Evolutionary conservation across 2,113 vertebrate species (phyloP), one percentile per base, ranked within the genome.

Genomic region (Oreotragus oreotragus): DNA sequence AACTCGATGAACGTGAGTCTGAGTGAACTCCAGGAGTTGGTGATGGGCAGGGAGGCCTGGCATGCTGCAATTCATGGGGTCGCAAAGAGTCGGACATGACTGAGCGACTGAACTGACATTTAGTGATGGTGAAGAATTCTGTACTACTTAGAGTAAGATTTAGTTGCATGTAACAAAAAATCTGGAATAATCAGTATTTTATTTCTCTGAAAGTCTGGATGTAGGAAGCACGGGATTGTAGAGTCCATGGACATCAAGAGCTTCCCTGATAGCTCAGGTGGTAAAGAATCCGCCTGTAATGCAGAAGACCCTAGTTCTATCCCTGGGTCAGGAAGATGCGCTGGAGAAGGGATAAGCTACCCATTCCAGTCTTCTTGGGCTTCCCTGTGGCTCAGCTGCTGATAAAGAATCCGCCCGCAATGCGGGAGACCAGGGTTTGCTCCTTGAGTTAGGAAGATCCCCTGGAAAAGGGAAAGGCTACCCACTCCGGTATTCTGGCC

Each of bases 171-270:
- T 76, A 45, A 83, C 23, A 91, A 70, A 88, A 91, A 80, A 36
- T 60, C 19, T 13, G 81, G 53, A 96, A 33, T 87, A 86, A 86
- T 53, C 21, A 66, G 15, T 76, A 86, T 17, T 87, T 94, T 90
- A 58, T 70, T 85, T 15, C n/a, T 89, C 12, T 60, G 57, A 13
- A 70, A 30, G 49, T 91, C 84, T 89, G n/a, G 30, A 43, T 25
- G 25, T 58, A 47, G 70, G n/a, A 28, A 49, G 14, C 39, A 43
- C 1, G 45, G 15, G 19, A 80, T 28, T 64, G 28, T 2, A 90
- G 23, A 85, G 23, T 62, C 30, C 3, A 36, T 7, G 15, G 16
- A 12, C 10, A 73, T 23, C 66, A 39, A 25, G 66, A 12, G 36
- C 66, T 73, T 73, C 21, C 66, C 66, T 70, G 11, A 12, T 3